These are phyloP conservation scores for Yasuhikotakia modesta DNA, from an alignment of 2,797 vertebrate species.

Conservation along the genomic window DNA sequence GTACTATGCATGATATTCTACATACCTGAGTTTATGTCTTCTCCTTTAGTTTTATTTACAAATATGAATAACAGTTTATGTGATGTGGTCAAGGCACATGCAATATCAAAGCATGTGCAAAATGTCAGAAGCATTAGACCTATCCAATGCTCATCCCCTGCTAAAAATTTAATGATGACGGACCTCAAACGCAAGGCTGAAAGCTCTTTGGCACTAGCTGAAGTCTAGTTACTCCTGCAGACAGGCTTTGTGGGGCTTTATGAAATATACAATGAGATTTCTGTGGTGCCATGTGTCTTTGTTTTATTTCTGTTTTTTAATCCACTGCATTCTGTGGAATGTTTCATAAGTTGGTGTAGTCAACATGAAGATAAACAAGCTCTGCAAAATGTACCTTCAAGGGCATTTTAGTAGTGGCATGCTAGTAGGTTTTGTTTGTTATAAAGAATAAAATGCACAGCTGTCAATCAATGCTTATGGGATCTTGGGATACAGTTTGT, in stretches of 20 bases:
- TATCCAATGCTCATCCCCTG: slow-evolving; percentile 71
- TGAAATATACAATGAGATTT: slow-evolving; percentile 42
- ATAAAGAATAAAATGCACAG: too few relatives aligned
- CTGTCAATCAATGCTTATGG: too few relatives aligned
- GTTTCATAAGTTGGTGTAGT: background rate
- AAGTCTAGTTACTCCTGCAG: slow-evolving; percentile 50
- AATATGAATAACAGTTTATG: slow-evolving; percentile 21
- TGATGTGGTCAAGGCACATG: slow-evolving; percentile 20
- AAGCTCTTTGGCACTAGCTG: slow-evolving; percentile 60
- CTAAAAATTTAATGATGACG: slow-evolving; percentile 80
- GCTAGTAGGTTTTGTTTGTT: too few relatives aligned
- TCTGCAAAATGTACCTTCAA: background rate
- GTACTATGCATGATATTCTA: slow-evolving; percentile 15
- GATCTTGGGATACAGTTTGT: too few relatives aligned
- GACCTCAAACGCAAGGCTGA: slow-evolving; percentile 76
- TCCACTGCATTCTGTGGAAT: background rate
- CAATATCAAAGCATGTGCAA: slow-evolving; percentile 67
- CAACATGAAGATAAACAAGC: background rate
- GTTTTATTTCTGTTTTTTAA: background rate
- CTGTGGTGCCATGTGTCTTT: slow-evolving; percentile 13
- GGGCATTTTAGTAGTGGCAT: too few relatives aligned
- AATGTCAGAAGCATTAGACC: slow-evolving; percentile 77
- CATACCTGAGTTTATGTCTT: background rate
- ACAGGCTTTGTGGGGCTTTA: slow-evolving; percentile 20
- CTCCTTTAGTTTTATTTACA: slow-evolving; percentile 51